Evolutionary conservation across 2,113 vertebrate genomes (phyloP), one percentile per base, ranked within the genome.

Genomic region (Datnioides undecimradiatus): DNA sequence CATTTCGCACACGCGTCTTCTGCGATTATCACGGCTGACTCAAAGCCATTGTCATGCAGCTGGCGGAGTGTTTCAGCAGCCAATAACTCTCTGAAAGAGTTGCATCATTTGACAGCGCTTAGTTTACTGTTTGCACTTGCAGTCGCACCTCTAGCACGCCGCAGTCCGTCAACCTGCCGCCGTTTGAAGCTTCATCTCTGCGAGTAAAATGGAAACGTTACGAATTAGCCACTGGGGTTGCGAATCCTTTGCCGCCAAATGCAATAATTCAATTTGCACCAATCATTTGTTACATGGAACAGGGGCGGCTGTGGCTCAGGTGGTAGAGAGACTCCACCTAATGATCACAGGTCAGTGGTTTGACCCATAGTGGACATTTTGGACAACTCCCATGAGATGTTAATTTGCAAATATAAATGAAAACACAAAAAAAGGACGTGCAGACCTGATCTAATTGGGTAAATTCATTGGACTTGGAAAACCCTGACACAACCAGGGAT

Each of bases 21-120:
- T 55, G 73, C 7, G 8, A 52, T 77, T 31, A 34, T 60, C 46
- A 16, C 33, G 3, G 55, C 58, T 48, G 79, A 73, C 49, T 85
- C 29, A 31, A 21, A 55, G 45, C 19, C 59, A 48, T 82, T 84
- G 78, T 70, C 49, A 36, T 73, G 70, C 62, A 64, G 80, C 69
- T 38, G 51, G 14, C 43, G 55, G 25, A 76, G 63, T 62, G 52
- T 57, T 82, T 64, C 77, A 58, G 65, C 41, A 65, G 71, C 36
- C 43, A 69, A 36, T 71, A 36, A 63, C 17, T n/a, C 55, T 73
- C 63, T 75, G 73, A 77, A 82, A 81, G 8, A 52, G 64, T 87
- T 89, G 81, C 77, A 82, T 91, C 88, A 82, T 71, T 80, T 76
- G 62, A 73, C 75, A 84, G 69, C 54, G 14, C 33, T 78, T 65